Base-by-base conservation (phyloP, 1,140 invertebrate species). In the Drosophila orena region DNA sequence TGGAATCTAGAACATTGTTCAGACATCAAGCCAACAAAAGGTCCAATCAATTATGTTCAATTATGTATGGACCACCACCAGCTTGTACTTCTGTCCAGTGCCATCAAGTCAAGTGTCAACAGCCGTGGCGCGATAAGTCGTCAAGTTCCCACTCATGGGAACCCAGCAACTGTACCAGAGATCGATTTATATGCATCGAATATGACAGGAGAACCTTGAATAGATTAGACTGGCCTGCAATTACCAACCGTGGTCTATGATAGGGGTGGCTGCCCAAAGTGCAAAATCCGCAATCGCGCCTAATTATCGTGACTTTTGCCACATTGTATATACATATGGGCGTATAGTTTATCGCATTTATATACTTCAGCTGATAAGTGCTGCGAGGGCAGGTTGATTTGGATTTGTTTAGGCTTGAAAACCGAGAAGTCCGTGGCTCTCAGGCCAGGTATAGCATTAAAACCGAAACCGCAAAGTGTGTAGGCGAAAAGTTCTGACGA, bases 21-120 rank as follows among this genome's bases (percentile, higher is more conserved):
- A 54, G 17, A 40, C 59, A 70, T 40, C 47, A 55, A 50, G 4
- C 46, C 57, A 73, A 64, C 61, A 73, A 12, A 76, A 60, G 49
- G 79, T 62, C 56, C 80, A 88, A 85, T 85, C 83, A 85, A 85
- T 85, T 85, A 85, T 81, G 83, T 62, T 85, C 83, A 85, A 88
- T 85, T 86, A 85, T 85, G 78, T 81, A 85, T 64, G 52, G 37
- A 42, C 30, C 42, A 38, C 37, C 34, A 30, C 61, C 27, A 20
- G 53, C 37, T 27, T n/a, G 44, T 66, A 35, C 4, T 37, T 60
- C 44, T 52, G 59, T 20, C 57, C n/a, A 50, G 42, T 35, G 34
- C 55, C 38, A 52, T 50, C 42, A 38, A 75, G 76, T 65, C 65
- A 59, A 61, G 52, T 76, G 53, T 69, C 81, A 81, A 86, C 74